Conservation (phyloP, 2,113 vertebrate species). For the Hystrix brachyura region DNA sequence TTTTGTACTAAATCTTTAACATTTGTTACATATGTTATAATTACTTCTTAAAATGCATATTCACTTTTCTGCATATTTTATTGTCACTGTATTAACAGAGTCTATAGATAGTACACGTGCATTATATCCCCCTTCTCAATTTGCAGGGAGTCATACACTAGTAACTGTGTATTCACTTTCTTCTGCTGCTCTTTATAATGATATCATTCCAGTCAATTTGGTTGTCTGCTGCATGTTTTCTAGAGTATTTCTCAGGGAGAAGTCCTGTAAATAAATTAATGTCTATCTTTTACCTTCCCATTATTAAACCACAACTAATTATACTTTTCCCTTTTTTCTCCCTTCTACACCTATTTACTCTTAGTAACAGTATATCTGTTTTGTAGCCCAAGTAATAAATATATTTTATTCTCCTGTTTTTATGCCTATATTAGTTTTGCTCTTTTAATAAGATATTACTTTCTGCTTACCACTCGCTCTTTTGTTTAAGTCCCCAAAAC, state of each 20-base stretch:
- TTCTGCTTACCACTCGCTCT: neutral
- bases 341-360: neutral
- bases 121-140: neutral
- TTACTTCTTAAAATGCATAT: neutral
- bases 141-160: neutral
- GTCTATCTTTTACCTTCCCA: neutral
- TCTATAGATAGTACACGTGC: neutral
- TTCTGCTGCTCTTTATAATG: neutral
- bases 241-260: neutral
- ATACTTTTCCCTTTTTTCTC: neutral
- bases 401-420: neutral
- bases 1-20: neutral
- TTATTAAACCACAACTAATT: neutral
- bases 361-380: neutral
- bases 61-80: neutral
- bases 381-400: neutral
- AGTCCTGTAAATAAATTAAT: neutral
- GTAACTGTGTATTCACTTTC: neutral
- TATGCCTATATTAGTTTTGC: neutral
- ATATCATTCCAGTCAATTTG: neutral
- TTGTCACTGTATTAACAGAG: neutral
- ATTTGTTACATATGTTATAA: neutral
- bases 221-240: neutral
- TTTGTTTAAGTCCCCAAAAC: neutral
- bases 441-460: neutral